Base-by-base conservation (phyloP, 1,140 invertebrate genomes). In the Mizuhopecten yessoensis region DNA sequence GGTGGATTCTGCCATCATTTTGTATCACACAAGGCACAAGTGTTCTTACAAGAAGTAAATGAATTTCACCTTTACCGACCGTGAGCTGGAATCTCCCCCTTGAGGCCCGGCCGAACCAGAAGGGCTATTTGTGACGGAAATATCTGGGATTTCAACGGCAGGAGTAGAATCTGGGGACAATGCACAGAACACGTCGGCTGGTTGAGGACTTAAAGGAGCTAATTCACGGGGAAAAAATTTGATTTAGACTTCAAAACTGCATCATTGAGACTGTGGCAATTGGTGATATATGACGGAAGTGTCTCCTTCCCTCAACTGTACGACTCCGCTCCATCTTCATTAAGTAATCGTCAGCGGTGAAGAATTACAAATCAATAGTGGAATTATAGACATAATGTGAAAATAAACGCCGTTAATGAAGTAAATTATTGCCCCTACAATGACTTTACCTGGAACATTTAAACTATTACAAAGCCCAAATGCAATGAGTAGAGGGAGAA, bases 261-360 rank as follows among this genome's bases (percentile, higher is more conserved):
- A 75, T 75, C 57, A 75, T 75, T 75, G 57, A 75, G 57, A 75
- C 57, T 29, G 57, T 1, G 57, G 5, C 57, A 75, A 75, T 75
- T 75, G 57, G 57, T 75, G 57, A 75, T 75, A 29, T 75, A 75
- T 29, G 57, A 75, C 57, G n/a, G n/a, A n/a, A 29, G 57, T 75
- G 57, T 75, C 57, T 75, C 57, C n/a, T 29, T 29, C n/a, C 57
- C 23, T 75, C 57, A 75, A 75, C 57, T 75, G 23, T 75, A 75
- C 57, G 57, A 75, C 57, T 75, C 57, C 57, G 57, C 57, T 75
- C 57, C 57, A 75, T 75, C 57, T 75, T 75, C 57, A 75, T 75
- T 75, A 75, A 75, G 57, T 75, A 75, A 75, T 75, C 57, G 57
- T 75, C 57, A 75, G 23, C 57, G 57, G 57, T 75, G 57, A 75